phyloP scores from a whole-genome alignment of 2,888 invertebrate genomes.

The Allolobophora icterica region DNA sequence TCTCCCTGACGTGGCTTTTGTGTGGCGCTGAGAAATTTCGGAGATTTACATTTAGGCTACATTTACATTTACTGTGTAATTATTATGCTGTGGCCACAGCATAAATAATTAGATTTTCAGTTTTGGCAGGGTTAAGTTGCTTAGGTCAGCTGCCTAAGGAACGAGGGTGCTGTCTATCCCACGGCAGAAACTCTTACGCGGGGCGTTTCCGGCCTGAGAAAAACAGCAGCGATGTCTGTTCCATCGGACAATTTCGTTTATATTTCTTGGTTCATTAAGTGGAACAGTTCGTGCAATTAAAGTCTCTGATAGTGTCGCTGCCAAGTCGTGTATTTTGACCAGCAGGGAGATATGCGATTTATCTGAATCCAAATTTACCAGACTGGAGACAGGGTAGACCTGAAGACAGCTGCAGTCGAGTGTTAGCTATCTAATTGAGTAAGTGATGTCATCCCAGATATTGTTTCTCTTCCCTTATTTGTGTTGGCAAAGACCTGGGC shows the following conservation, averaged over 20 bases:
- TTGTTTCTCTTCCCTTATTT: background rate
- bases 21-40: too few relatives aligned
- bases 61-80: too few relatives aligned
- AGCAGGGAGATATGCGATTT: background rate
- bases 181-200: too few relatives aligned
- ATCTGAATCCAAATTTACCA: background rate
- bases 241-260: background rate
- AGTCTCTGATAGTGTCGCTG: background rate
- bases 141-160: too few relatives aligned
- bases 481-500: too few relatives aligned
- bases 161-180: too few relatives aligned
- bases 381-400: background rate
- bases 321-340: background rate
- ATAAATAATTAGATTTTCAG: too few relatives aligned
- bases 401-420: too few relatives aligned
- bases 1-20: too few relatives aligned
- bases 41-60: too few relatives aligned
- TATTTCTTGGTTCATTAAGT: background rate
- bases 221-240: conserved; percentile 10
- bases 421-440: background rate
- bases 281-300: background rate
- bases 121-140: too few relatives aligned
- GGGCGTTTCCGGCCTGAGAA: background rate
- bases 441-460: background rate
- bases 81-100: too few relatives aligned